These are phyloP conservation scores for Zhuqinia jingwanae DNA, from an alignment of 2,888 invertebrate genomes.

Conservation along the genomic window DNA sequence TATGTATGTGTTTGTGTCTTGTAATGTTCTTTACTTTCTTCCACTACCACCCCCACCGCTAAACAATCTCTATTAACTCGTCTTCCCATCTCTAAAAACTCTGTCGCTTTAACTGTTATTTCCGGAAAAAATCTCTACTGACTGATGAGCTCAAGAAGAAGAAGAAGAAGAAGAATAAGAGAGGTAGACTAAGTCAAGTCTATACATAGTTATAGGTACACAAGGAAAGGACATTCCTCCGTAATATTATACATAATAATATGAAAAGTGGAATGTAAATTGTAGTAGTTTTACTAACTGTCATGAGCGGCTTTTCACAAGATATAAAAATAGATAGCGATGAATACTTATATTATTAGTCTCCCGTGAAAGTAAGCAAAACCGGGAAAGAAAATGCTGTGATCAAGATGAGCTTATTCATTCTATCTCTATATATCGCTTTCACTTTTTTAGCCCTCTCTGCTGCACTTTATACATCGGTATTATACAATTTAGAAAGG, in stretches of 20 bases:
- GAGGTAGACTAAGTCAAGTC: too few relatives aligned
- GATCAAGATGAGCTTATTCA: not conserved
- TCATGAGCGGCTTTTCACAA: conserved; percentile 36
- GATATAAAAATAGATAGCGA: conserved; percentile 35
- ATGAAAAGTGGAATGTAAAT: conserved; percentile 58
- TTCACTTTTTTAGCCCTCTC: conserved; percentile 8
- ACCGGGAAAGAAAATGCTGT: not conserved
- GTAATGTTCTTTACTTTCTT: not conserved
- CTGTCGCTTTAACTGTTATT: conserved; percentile 20
- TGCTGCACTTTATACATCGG: too few relatives aligned
- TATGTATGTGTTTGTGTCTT: not conserved
- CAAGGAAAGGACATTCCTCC: not conserved
- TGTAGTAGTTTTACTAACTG: conserved; percentile 47
- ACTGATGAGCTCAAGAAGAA: not conserved
- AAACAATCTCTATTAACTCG: conserved; percentile 1
- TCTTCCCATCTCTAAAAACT: not conserved
- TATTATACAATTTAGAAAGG: not conserved
- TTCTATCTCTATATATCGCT: not conserved
- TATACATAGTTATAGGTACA: too few relatives aligned
- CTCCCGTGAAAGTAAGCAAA: too few relatives aligned
- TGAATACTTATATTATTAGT: too few relatives aligned
- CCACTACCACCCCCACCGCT: too few relatives aligned
- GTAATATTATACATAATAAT: conserved; percentile 33
- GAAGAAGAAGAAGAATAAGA: not conserved
- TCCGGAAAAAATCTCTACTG: conserved; percentile 33